Percentiles rank a stretch among this genome's conserved stretches.
phyloP scores from a whole-genome alignment of 2,888 invertebrate genomes.

The Hyposoter didymator region DNA sequence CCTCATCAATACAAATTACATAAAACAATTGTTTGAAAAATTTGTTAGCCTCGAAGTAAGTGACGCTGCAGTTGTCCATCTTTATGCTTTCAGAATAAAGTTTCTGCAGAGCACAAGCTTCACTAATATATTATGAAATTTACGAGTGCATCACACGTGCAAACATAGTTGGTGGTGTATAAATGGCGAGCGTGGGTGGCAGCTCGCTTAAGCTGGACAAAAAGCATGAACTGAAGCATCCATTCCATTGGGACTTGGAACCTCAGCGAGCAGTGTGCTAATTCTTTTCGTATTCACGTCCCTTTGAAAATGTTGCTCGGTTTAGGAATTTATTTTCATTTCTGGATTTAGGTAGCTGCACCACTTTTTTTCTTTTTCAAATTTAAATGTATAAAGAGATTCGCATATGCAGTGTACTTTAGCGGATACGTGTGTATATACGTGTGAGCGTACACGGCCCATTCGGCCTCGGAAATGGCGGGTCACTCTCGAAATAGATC shows the following conservation, averaged over 20 bases:
- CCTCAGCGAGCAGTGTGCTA: not conserved
- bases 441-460: not conserved
- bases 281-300: not conserved
- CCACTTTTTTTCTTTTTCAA: not conserved
- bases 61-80: not conserved
- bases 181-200: constrained; percentile 61
- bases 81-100: not conserved
- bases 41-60: not conserved
- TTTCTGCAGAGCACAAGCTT: not conserved
- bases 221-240: constrained; percentile 33
- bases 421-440: not conserved
- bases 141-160: constrained; percentile 31
- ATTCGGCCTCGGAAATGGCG: constrained; percentile 57
- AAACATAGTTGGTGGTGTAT: constrained; percentile 38
- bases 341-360: not conserved
- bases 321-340: not conserved
- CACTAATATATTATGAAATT: constrained; percentile 2
- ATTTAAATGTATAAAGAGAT: not conserved
- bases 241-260: constrained; percentile 4
- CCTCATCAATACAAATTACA: not conserved
- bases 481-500: constrained; percentile 67
- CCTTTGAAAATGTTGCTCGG: not conserved
- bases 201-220: constrained; percentile 41
- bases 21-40: not conserved
- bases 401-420: not conserved